These are phyloP conservation scores for Miniopterus natalensis DNA, from an alignment of 2,113 vertebrate genomes.

Conservation along the genomic window DNA sequence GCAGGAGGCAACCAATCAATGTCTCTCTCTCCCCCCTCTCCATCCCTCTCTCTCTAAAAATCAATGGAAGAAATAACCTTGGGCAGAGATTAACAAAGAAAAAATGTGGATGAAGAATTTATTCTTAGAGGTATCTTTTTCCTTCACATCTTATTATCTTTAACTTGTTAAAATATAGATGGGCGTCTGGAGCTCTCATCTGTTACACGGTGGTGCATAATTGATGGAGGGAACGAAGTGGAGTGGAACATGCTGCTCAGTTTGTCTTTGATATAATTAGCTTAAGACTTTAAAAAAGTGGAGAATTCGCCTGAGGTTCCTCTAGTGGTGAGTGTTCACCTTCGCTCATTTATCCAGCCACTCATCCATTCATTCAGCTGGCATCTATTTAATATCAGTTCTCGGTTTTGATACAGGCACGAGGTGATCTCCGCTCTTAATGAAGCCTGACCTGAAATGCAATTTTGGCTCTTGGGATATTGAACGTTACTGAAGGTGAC, in stretches of 20 bases:
- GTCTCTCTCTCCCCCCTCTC: too few species aligned
- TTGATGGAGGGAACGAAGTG: neutral
- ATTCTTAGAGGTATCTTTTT: neutral
- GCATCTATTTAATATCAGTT: neutral
- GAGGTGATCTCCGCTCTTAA: neutral
- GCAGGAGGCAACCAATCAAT: too few species aligned
- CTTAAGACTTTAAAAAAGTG: neutral
- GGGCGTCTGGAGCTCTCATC: neutral
- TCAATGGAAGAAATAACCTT: too few species aligned
- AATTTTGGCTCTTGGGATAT: neutral
- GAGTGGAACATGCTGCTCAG: neutral
- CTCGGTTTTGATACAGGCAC: neutral
- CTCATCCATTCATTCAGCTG: neutral
- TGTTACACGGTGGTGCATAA: neutral
- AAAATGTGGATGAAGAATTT: neutral
- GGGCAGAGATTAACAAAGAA: too few species aligned
- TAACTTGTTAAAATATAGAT: neutral
- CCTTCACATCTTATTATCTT: neutral
- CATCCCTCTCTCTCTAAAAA: too few species aligned
- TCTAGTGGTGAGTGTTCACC: neutral
- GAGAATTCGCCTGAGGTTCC: neutral
- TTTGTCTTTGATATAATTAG: neutral
- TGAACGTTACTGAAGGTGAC: neutral
- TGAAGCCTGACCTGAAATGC: neutral
- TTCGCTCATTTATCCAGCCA: neutral